Base-by-base conservation (phyloP, 1,140 invertebrate species). In the Apocrypta bakeri region DNA sequence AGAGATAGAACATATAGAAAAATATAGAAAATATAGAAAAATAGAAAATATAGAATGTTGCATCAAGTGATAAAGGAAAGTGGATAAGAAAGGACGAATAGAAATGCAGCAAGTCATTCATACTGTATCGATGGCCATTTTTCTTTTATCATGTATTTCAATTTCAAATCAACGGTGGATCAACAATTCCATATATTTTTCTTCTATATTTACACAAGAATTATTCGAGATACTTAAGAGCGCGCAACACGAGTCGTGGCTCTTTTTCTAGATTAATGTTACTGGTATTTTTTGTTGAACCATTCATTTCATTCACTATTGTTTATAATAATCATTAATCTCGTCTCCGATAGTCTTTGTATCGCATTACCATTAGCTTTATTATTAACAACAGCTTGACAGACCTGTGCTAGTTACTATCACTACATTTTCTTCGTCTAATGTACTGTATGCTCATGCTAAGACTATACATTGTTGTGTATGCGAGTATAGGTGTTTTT, bases 131-230 rank as follows among this genome's bases (percentile, higher is more conserved):
- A 89, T 86, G 87, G 87, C 89, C 86, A 75, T 69, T 76, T 79
- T 79, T 17, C 33, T 82, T 78, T 75, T 75, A 89, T 83, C 27
- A 89, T 91, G 86, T 91, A 91, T 91, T 91, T 91, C 86, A 88
- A 91, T 91, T 91, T 91, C 86, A 88, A 91, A 90, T 73, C 87
- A 83, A 83, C 76, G 86, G 86, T 89, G 84, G 85, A 88, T 90
- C 88, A 91, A 90, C 90, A 91, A 87, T 88, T 87, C 63, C 72
- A 90, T 86, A 85, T 88, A 87, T 89, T 69, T 77, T 25, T 64
- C 31, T 64, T 78, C 27, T 31, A 78, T 83, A 83, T 83, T 0
- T 83, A 83, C 76, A 83, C 17, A 82, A 56, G 76, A 82, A 37
- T 64, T 37, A 73, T 33, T 33, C 0, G 63, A 40, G 48, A 76